Evolutionary conservation across 2,888 invertebrate genomes (phyloP).

Genomic region (Morinoia aosen): DNA sequence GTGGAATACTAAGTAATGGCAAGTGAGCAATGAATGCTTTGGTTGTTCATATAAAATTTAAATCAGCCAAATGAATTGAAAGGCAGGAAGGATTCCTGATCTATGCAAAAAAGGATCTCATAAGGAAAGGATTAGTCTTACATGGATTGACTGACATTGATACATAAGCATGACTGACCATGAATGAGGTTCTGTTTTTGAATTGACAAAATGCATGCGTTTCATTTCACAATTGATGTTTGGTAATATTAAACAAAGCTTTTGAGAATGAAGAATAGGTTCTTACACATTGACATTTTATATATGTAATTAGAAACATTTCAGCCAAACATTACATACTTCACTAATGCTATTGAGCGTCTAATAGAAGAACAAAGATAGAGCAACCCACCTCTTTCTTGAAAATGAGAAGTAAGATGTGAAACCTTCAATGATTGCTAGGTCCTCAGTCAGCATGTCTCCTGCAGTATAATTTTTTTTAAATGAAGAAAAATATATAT

Average conservation of each 20-base stretch:
- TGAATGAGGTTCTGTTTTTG: background rate
- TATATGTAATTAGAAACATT: too few species aligned
- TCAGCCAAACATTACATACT: too few species aligned
- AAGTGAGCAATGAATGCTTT: background rate
- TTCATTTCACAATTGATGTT: background rate
- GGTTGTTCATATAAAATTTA: background rate
- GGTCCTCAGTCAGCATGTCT: slow-evolving; percentile 72
- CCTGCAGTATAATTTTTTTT: slow-evolving; percentile 70
- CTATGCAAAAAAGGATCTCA: background rate
- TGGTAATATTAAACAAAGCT: background rate
- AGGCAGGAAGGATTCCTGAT: background rate
- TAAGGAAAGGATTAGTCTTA: background rate
- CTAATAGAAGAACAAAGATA: background rate
- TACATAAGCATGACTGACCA: background rate
- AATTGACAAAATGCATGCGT: background rate
- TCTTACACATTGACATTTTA: too few species aligned
- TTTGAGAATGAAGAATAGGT: background rate
- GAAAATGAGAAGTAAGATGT: slow-evolving; percentile 74
- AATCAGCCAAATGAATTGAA: background rate
- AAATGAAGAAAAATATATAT: too few species aligned
- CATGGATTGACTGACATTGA: background rate
- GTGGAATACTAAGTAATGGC: background rate
- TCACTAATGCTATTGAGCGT: too few species aligned
- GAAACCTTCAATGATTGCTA: slow-evolving; percentile 74
- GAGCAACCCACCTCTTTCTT: slow-evolving; percentile 69